Evolutionary conservation across 2,797 vertebrate species (phyloP).

Genomic region (Distichodus sexfasciatus): DNA sequence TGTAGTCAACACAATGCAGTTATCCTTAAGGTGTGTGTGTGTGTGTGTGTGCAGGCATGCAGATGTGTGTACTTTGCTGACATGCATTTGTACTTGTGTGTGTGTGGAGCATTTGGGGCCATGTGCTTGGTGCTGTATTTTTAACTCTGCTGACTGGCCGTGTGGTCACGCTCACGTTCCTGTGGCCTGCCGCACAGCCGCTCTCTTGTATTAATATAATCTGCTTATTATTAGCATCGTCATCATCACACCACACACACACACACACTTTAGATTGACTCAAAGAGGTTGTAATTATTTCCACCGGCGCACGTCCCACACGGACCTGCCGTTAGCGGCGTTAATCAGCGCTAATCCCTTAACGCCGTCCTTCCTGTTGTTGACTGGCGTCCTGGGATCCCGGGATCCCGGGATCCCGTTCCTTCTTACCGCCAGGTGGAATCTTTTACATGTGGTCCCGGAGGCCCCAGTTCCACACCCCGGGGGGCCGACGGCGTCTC

Average conservation of each 20-base stretch:
- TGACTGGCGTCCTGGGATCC: slow-evolving; percentile 33
- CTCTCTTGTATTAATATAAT: slow-evolving; percentile 65
- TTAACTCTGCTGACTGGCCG: slow-evolving; percentile 69
- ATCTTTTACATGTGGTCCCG: slow-evolving; percentile 50
- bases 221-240: slow-evolving; percentile 61
- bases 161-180: slow-evolving; percentile 57
- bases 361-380: slow-evolving; percentile 35
- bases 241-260: slow-evolving; percentile 7
- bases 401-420: slow-evolving; percentile 43
- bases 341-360: slow-evolving; percentile 44
- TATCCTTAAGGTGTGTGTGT: slow-evolving; percentile 12
- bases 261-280: slow-evolving; percentile 29
- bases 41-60: too few relatives aligned
- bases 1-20: slow-evolving; percentile 41
- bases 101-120: slow-evolving; percentile 46
- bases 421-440: slow-evolving; percentile 50
- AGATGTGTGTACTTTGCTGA: slow-evolving; percentile 56
- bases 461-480: slow-evolving; percentile 15
- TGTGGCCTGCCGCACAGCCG: slow-evolving; percentile 52
- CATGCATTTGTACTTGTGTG: slow-evolving; percentile 67
- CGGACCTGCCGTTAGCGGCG: slow-evolving; percentile 52
- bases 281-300: slow-evolving; percentile 42
- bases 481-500: neutral
- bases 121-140: slow-evolving; percentile 58
- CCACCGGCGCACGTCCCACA: slow-evolving; percentile 25